Evolutionary conservation across 2,888 invertebrate species (phyloP).

Genomic region (Ernsta delagoae): DNA sequence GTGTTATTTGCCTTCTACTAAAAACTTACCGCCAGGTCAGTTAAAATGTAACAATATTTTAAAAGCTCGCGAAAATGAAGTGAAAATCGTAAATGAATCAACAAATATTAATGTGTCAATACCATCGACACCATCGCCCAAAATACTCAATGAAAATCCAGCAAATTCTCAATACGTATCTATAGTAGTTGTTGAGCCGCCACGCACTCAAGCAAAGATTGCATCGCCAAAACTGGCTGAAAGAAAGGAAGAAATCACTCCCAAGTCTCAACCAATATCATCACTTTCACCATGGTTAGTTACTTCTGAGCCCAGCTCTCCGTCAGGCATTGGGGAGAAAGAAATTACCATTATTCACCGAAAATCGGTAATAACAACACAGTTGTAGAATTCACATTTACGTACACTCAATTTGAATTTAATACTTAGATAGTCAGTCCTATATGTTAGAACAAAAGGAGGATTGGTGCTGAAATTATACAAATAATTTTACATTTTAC

Average conservation of each 20-base stretch:
- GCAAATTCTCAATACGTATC: slow-evolving; percentile 80
- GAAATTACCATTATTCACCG: slow-evolving; percentile 90
- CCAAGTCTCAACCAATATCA: slow-evolving; percentile 85
- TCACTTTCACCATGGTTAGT: slow-evolving; percentile 94
- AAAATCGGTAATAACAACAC: slow-evolving; percentile 95
- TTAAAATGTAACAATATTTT: slow-evolving; percentile 96
- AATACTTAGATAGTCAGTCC: not conserved
- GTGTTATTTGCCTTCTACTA: slow-evolving; percentile 86
- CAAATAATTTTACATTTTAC: not conserved
- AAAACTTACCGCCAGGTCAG: slow-evolving; percentile 94
- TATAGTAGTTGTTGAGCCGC: slow-evolving; percentile 79
- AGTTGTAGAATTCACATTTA: slow-evolving; percentile 75
- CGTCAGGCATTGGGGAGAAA: slow-evolving; percentile 86
- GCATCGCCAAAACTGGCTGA: slow-evolving; percentile 77
- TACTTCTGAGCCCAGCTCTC: slow-evolving; percentile 88
- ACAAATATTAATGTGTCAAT: slow-evolving; percentile 73
- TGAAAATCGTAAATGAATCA: slow-evolving; percentile 77
- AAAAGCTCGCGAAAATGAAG: slow-evolving; percentile 89
- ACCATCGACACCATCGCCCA: slow-evolving; percentile 78
- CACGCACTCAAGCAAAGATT: slow-evolving; percentile 65
- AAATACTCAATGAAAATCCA: slow-evolving; percentile 82
- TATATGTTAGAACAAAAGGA: not conserved
- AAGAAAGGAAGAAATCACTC: slow-evolving; percentile 79
- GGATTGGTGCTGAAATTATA: slow-evolving; percentile 28
- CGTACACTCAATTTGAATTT: not conserved